A percentile compares a stretch with the other conserved stretches of the same genome.
These are phyloP conservation scores for Phaethon lepturus DNA, from an alignment of 2,113 vertebrate species.

Conservation along the genomic window DNA sequence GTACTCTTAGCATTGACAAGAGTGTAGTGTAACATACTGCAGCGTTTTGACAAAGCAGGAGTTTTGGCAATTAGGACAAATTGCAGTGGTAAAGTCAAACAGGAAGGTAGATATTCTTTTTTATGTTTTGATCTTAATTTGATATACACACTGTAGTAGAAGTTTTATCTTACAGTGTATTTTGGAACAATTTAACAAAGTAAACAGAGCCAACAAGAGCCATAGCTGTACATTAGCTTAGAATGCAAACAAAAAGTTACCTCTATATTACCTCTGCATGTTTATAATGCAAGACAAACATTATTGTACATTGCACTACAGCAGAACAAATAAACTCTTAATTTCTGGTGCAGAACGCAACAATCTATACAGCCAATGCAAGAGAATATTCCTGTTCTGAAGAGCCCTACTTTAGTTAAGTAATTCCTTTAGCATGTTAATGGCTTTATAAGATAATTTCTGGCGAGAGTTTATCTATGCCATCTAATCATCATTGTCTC, in stretches of 20 bases:
- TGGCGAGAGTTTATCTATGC: conserved; percentile 12
- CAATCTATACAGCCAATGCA: not conserved
- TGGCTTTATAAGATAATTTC: not conserved
- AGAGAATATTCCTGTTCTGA: conserved; percentile 9
- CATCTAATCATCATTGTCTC: not conserved
- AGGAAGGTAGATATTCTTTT: not conserved
- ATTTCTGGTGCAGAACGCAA: conserved; percentile 22
- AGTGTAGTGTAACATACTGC: not conserved
- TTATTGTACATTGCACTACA: not conserved
- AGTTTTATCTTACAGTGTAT: not conserved
- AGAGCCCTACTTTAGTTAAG: not conserved
- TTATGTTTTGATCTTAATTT: conserved; percentile 23
- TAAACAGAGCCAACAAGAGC: conserved; percentile 13
- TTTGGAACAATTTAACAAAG: conserved; percentile 27
- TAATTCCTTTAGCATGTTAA: conserved; percentile 34
- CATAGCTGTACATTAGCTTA: not conserved
- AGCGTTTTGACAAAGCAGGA: not conserved
- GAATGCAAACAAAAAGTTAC: conserved; percentile 25
- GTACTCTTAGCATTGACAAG: not conserved
- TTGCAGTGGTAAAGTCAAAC: not conserved
- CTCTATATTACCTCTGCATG: not conserved
- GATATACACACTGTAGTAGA: not conserved
- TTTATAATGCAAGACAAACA: conserved; percentile 53
- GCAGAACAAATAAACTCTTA: conserved; percentile 36
- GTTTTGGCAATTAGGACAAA: conserved; percentile 6